Conservation (phyloP, 2,888 invertebrate species). For the Leptinotarsa juncta region DNA sequence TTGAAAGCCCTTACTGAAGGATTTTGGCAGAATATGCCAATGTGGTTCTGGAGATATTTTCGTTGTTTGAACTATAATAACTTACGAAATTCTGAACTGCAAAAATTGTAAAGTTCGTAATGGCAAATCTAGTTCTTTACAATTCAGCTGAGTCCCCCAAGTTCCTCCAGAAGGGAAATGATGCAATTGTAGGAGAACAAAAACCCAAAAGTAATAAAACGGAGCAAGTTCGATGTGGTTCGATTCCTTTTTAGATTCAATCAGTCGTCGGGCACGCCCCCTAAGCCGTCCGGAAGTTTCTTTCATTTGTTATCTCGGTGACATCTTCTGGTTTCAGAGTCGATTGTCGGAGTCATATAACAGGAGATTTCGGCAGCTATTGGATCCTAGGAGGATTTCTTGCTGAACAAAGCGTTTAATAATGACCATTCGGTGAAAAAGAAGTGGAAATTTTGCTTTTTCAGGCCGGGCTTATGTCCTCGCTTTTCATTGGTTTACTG, state of each 20-base stretch:
- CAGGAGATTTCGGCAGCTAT: slow-evolving; percentile 63
- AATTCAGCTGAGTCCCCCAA: neutral
- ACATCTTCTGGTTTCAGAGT: slow-evolving; percentile 58
- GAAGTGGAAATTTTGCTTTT: slow-evolving; percentile 56
- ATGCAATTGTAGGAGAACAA: slow-evolving; percentile 23
- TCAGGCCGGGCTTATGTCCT: slow-evolving; percentile 50
- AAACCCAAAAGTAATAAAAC: slow-evolving; percentile 44
- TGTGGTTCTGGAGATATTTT: too few relatives aligned
- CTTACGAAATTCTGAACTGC: too few relatives aligned
- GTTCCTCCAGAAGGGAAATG: slow-evolving; percentile 11
- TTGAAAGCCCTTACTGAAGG: too few relatives aligned
- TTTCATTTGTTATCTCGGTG: slow-evolving; percentile 62
- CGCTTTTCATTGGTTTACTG: slow-evolving; percentile 53
- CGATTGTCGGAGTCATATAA: slow-evolving; percentile 61
- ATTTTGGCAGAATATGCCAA: too few relatives aligned
- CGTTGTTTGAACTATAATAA: too few relatives aligned
- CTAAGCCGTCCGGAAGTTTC: slow-evolving; percentile 54
- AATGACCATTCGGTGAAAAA: slow-evolving; percentile 59
- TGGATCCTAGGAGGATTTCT: slow-evolving; percentile 60
- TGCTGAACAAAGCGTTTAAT: slow-evolving; percentile 67
- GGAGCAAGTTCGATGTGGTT: slow-evolving; percentile 55
- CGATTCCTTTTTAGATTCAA: slow-evolving; percentile 56
- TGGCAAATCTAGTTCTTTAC: neutral
- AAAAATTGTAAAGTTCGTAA: too few relatives aligned
- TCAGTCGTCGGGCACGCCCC: slow-evolving; percentile 59